phyloP scores from a whole-genome alignment of 2,888 invertebrate species.

The Drosophila lutescens region DNA sequence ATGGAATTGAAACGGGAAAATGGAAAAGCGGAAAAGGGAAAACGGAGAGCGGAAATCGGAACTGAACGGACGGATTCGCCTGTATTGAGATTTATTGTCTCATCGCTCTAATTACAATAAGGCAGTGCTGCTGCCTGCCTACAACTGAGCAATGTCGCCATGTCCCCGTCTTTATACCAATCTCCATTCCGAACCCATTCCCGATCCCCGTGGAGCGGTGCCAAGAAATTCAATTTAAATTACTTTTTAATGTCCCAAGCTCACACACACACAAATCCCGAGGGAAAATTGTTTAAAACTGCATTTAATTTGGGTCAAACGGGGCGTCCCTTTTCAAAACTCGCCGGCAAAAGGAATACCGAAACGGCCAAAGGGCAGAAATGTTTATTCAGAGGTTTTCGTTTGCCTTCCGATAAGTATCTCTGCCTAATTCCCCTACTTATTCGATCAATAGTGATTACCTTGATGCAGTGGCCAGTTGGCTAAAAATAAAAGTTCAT shows the following conservation, averaged over 20 bases:
- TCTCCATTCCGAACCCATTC: slow-evolving; percentile 7
- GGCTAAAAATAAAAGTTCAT: background rate
- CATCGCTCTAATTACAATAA: slow-evolving; percentile 72
- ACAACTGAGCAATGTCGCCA: background rate
- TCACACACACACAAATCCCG: background rate
- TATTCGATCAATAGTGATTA: slow-evolving; percentile 5
- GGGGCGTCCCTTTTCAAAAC: slow-evolving; percentile 11
- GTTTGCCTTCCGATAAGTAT: background rate
- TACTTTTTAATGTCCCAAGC: slow-evolving; percentile 67
- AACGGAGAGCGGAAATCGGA: slow-evolving; percentile 7
- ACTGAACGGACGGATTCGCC: slow-evolving; percentile 29
- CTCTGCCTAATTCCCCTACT: background rate
- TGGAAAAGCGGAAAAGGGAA: background rate
- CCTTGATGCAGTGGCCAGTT: background rate
- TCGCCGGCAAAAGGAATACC: background rate
- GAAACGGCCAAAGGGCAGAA: slow-evolving; percentile 7
- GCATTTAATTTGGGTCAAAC: slow-evolving; percentile 43
- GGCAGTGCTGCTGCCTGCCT: slow-evolving; percentile 35
- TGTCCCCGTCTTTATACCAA: slow-evolving; percentile 5
- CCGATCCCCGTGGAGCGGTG: slow-evolving; percentile 28
- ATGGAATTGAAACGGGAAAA: slow-evolving; percentile 19
- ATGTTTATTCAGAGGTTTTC: background rate
- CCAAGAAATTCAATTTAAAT: slow-evolving; percentile 76
- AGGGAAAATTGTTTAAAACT: slow-evolving; percentile 32
- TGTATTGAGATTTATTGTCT: slow-evolving; percentile 71